These are phyloP conservation scores for Eumaeus atala DNA, from an alignment of 1,140 invertebrate species.

Conservation along the genomic window DNA sequence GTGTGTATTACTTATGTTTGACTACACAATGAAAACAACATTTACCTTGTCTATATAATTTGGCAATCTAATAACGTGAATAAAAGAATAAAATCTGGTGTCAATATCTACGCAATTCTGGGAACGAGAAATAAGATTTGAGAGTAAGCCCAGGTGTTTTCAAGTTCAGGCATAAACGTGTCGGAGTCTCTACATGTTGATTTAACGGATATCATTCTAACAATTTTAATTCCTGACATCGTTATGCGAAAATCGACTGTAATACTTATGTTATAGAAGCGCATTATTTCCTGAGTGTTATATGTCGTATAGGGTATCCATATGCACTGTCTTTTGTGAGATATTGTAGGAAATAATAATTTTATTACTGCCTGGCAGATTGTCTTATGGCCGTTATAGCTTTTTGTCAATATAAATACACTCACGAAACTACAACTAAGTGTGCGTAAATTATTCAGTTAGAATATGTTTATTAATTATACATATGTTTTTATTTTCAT, in stretches of 20 bases:
- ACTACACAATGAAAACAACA: no score
- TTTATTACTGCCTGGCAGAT: conserved; percentile 4
- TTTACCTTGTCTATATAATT: no score
- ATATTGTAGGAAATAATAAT: conserved; percentile 2
- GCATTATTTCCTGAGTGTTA: background rate
- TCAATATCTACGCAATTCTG: background rate
- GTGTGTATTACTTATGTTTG: no score
- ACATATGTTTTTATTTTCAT: background rate
- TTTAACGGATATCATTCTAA: conserved; percentile 5
- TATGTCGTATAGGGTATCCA: background rate
- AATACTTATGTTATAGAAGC: background rate
- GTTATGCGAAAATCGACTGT: background rate
- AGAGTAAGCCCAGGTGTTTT: conserved; percentile 4
- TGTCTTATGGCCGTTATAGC: background rate
- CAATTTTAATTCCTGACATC: background rate
- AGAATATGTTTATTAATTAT: background rate
- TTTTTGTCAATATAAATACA: conserved; percentile 2
- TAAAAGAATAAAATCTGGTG: background rate
- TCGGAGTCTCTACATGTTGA: background rate
- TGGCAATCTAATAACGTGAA: no score
- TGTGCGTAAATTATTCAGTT: no score
- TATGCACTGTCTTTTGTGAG: background rate
- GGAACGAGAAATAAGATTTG: background rate
- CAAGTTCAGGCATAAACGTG: conserved; percentile 5
- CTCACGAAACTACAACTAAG: background rate